Evolutionary conservation across 2,797 vertebrate species (phyloP), one percentile per base, ranked within the genome.

Genomic region (Cygnus olor): DNA sequence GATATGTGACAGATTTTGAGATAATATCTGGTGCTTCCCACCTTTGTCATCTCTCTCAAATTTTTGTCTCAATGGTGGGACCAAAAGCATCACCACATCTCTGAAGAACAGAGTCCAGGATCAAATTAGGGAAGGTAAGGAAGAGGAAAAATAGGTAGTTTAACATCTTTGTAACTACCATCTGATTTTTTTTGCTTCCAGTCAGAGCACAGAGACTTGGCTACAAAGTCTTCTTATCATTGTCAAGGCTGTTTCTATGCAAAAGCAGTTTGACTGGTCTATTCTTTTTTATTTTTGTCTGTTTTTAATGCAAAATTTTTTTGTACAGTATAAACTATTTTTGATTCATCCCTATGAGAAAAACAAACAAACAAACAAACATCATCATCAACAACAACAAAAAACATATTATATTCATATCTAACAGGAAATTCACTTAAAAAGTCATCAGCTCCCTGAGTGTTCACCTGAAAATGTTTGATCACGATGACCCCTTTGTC

Each of bases 141-240:
- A 90, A 76, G 49, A 63, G 61, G 15, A 94, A 91, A 92, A 91
- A 49, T 28, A 64, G 9, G 9, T 58, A 65, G 64, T 91, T 93
- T 94, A 68, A 27, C 36, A 68, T 24, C 11, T n/a, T 71, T 73
- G 25, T 57, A 80, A 74, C 28, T 85, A 60, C 36, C 15, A 95
- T 14, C n/a, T 82, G 57, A 63, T 36, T 53, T 57, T 95, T 95
- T 91, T 91, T 89, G 8, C 68, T 92, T 88, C 45, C 36, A 74
- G 1, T 11, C 5, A 85, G 15, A 68, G 21, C 21, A 47, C 34
- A 66, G 11, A n/a, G 21, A 57, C 53, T 49, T 70, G 30, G 4
- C 66, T 90, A 21, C 18, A 22, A 11, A 32, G 27, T 66, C 45
- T 44, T 79, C 51, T 85, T 71, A 45, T 10, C 10, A 42, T 38